A percentile compares a stretch with the other conserved stretches of the same genome.
These are phyloP conservation scores for Thalassoma bifasciatum DNA, from an alignment of 2,113 vertebrate genomes.

Conservation along the genomic window DNA sequence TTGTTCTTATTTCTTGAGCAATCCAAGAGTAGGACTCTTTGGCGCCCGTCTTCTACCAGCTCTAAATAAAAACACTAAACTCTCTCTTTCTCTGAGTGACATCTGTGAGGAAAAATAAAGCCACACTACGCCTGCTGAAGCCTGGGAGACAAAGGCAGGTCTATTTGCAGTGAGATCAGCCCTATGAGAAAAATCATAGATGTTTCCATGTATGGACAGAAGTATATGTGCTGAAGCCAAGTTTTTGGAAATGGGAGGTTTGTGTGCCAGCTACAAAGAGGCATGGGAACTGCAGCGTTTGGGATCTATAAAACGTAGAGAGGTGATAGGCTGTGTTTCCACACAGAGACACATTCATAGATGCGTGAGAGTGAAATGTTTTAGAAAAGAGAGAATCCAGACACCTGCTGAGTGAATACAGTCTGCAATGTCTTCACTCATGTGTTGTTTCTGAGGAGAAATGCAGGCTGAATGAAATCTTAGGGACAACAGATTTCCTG, in stretches of 20 bases:
- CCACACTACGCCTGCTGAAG: slow-evolving; percentile 23
- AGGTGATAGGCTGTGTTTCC: slow-evolving; percentile 14
- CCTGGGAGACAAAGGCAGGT: slow-evolving; percentile 48
- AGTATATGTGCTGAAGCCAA: slow-evolving; percentile 31
- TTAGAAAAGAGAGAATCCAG: slow-evolving; percentile 14
- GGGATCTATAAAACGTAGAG: slow-evolving; percentile 21
- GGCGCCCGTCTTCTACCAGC: slow-evolving; percentile 5
- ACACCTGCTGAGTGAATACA: slow-evolving; percentile 32
- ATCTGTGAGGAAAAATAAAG: slow-evolving; percentile 42
- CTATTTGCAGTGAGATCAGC: slow-evolving; percentile 52
- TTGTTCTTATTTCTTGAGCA: slow-evolving; percentile 35
- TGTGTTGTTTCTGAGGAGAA: too few relatives aligned
- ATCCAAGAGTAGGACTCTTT: slow-evolving; percentile 25
- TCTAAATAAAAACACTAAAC: slow-evolving; percentile 6
- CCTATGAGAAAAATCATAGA: slow-evolving; percentile 34
- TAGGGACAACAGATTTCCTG: not conserved
- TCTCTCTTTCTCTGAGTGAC: slow-evolving; percentile 21
- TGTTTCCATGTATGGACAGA: slow-evolving; percentile 46
- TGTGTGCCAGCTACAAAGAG: slow-evolving; percentile 33
- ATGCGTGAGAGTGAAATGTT: not conserved
- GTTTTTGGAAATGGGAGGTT: slow-evolving; percentile 40
- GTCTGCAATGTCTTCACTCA: not conserved
- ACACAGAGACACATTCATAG: slow-evolving; percentile 39
- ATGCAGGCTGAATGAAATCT: too few relatives aligned
- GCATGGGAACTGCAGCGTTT: slow-evolving; percentile 1